Conservation (phyloP, 2,797 vertebrate species). For the Pseudochromis fuscus region DNA sequence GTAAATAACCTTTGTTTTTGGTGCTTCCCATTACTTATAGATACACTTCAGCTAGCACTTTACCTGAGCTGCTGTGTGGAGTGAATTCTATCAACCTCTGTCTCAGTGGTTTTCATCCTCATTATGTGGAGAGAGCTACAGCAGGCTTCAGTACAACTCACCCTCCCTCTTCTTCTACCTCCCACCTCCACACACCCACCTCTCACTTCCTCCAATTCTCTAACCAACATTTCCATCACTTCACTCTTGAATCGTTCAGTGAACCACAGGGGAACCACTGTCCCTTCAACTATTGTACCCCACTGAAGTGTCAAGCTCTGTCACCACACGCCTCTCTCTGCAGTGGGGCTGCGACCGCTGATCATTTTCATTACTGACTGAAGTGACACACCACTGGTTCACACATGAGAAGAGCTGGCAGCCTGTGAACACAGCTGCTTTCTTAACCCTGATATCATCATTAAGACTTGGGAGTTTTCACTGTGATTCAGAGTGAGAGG, state of each 20-base stretch:
- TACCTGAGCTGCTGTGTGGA: neutral
- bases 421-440: no score
- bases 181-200: neutral
- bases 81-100: neutral
- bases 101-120: constrained; percentile 22
- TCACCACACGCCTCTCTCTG: neutral
- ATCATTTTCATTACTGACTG: neutral
- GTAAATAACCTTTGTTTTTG: neutral
- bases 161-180: neutral
- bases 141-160: constrained; percentile 5
- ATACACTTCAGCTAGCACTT: neutral
- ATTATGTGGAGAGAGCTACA: constrained; percentile 21
- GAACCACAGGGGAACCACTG: neutral
- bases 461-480: no score
- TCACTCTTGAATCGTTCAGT: neutral
- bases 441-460: no score
- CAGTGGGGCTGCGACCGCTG: no score
- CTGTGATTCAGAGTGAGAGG: no score
- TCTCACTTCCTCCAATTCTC: neutral
- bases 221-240: constrained; percentile 1
- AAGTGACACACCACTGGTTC: neutral
- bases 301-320: neutral
- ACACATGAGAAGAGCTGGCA: no score
- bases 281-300: no score
- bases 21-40: constrained; percentile 2